A percentile compares a stretch with the other conserved stretches of the same genome.
Evolutionary conservation across 2,797 vertebrate genomes (phyloP).

Genomic region (Parotocinclus haroldoi): DNA sequence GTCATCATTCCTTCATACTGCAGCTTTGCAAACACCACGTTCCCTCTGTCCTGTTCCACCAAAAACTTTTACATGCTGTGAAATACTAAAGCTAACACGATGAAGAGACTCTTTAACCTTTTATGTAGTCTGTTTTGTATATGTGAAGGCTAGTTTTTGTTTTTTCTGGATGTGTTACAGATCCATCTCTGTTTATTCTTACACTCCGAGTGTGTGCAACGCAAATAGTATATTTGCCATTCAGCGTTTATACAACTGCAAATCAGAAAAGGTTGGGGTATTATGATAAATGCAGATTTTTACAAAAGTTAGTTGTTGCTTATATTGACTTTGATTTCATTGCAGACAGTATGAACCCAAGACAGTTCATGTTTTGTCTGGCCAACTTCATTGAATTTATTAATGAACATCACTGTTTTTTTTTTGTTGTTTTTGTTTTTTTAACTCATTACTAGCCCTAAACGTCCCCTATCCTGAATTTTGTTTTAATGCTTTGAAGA

Average conservation of each 20-base stretch:
- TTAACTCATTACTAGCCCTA: no score
- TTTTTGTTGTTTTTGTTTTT: no score
- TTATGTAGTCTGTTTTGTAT: slow-evolving; percentile 43
- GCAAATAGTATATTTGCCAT: slow-evolving; percentile 35
- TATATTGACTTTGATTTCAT: no score
- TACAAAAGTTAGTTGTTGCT: no score
- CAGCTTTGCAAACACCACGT: slow-evolving; percentile 30
- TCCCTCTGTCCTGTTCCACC: slow-evolving; percentile 11
- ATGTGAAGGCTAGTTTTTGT: slow-evolving; percentile 30
- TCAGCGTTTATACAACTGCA: slow-evolving; percentile 41
- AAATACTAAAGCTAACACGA: slow-evolving; percentile 53
- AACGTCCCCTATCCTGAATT: no score
- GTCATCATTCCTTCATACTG: slow-evolving; percentile 37
- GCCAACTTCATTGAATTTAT: not conserved
- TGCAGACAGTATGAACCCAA: not conserved
- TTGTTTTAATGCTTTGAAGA: no score
- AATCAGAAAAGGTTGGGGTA: not conserved
- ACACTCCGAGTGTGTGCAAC: no score
- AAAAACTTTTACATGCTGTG: slow-evolving; percentile 57
- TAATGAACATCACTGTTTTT: no score
- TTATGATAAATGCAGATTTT: no score
- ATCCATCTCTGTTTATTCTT: no score
- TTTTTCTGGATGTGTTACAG: no score
- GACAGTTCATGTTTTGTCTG: no score
- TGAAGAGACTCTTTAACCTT: slow-evolving; percentile 47